Percentiles rank a stretch among this genome's conserved stretches.
phyloP scores from a whole-genome alignment of 2,113 vertebrate species.

The Helogale parvula region DNA sequence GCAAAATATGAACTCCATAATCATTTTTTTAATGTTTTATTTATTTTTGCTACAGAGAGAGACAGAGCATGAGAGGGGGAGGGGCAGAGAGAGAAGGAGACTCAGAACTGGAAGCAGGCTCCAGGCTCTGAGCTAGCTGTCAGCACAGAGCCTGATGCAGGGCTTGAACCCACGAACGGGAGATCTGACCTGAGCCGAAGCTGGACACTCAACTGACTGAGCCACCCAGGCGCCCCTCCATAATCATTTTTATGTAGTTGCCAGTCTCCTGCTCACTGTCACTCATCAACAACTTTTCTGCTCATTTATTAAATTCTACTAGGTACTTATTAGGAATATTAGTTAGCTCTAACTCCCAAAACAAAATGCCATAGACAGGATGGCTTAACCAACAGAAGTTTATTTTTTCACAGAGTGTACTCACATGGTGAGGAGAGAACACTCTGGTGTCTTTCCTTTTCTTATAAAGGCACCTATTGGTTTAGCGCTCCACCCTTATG shows the following conservation, averaged over 20 bases:
- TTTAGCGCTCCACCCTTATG: not conserved
- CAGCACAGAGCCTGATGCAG: too few relatives aligned
- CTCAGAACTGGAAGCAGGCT: too few relatives aligned
- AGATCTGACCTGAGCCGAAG: too few relatives aligned
- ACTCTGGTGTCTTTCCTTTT: not conserved
- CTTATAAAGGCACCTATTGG: not conserved
- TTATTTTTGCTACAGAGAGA: too few relatives aligned
- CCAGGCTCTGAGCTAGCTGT: too few relatives aligned
- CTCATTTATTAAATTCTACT: not conserved
- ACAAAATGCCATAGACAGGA: not conserved
- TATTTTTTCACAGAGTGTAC: not conserved
- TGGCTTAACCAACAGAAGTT: not conserved
- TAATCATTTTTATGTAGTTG: not conserved
- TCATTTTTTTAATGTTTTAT: not conserved
- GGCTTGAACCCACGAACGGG: too few relatives aligned
- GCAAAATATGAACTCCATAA: not conserved
- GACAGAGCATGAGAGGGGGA: too few relatives aligned
- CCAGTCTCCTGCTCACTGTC: not conserved
- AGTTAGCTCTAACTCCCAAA: not conserved
- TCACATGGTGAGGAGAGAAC: not conserved
- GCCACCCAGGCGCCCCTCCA: not conserved
- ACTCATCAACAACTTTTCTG: not conserved
- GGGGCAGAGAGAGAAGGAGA: too few relatives aligned
- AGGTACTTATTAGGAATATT: not conserved
- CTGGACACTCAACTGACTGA: too few relatives aligned